Base-by-base conservation (phyloP, 2,888 invertebrate species). In the Napeogenes sylphis region DNA sequence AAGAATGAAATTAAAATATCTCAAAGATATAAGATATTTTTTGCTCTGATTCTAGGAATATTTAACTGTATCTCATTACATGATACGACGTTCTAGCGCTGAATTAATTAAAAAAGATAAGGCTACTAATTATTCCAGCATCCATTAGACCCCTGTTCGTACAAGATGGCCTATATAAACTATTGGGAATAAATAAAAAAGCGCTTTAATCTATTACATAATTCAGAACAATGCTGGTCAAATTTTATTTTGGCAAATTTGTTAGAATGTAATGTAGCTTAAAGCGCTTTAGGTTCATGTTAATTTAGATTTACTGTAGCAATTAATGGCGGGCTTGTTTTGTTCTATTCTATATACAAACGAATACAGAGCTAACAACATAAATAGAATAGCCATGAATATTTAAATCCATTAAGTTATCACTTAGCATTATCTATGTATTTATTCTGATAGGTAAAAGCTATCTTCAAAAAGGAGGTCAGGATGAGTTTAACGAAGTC, bases 51-150 rank as follows among this genome's bases (percentile, higher is more conserved):
- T 42, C 42, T 30, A 14, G 14, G 30, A 51, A 45, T 58, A 8
- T 30, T 6, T 8, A 42, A 55, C 45, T 45, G n/a, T 66, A 68
- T 67, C 70, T 62, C 55, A 67, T 69, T 68, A 68, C 65, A 65
- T 57, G 66, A 62, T 70, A 62, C 63, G 67, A 63, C 66, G 68
- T 68, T 68, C 60, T 58, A 61, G 66, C 60, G 71, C 73, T 71
- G 77, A 85, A 85, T 85, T 84, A 85, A 87, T 85, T 85, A 82
- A 78, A 70, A 64, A 67, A 75, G 86, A 85, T 86, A 87, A 85
- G 79, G 65, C 65, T 75, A 77, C 82, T 85, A 85, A 87, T 88
- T 85, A 86, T 83, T 83, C 74, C 67, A 70, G 70, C 66, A 59
- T 65, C 65, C 61, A 66, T 57, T 54, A 57, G 55, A 67, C 55